phyloP scores from a whole-genome alignment of 92 coral and sea anemone genomes.

The Umimayanthus chanpuru region DNA sequence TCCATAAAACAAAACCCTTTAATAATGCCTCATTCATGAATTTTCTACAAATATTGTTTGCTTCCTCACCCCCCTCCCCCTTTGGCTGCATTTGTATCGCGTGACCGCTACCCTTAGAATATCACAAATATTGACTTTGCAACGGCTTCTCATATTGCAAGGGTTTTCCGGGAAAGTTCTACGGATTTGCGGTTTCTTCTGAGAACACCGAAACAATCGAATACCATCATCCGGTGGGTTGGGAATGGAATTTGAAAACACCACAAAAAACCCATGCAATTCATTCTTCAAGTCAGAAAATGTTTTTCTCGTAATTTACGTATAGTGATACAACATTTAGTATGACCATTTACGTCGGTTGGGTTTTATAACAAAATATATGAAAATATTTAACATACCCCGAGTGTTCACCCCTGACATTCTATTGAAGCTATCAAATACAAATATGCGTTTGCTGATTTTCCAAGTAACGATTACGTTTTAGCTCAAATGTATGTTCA shows the following conservation, averaged over 20 bases:
- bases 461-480: neutral
- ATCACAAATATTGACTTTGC: neutral
- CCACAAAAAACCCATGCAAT: neutral
- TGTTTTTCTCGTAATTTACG: neutral
- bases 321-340: neutral
- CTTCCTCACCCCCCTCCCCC: neutral
- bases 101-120: neutral
- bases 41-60: neutral
- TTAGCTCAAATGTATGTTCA: neutral
- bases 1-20: neutral
- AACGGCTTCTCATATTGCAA: neutral
- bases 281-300: neutral
- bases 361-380: neutral
- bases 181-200: neutral
- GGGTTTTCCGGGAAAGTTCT: constrained; percentile 12
- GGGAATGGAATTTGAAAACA: neutral
- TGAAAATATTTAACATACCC: neutral
- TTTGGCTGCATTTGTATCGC: neutral
- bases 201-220: neutral
- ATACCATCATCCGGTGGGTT: neutral
- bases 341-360: neutral
- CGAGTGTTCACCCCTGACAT: neutral
- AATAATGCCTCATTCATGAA: neutral
- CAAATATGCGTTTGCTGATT: neutral
- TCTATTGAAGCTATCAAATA: neutral